Percentiles rank a stretch among this genome's conserved stretches.
Evolutionary conservation across 2,113 vertebrate genomes (phyloP).

Genomic region (Aepyceros melampus): DNA sequence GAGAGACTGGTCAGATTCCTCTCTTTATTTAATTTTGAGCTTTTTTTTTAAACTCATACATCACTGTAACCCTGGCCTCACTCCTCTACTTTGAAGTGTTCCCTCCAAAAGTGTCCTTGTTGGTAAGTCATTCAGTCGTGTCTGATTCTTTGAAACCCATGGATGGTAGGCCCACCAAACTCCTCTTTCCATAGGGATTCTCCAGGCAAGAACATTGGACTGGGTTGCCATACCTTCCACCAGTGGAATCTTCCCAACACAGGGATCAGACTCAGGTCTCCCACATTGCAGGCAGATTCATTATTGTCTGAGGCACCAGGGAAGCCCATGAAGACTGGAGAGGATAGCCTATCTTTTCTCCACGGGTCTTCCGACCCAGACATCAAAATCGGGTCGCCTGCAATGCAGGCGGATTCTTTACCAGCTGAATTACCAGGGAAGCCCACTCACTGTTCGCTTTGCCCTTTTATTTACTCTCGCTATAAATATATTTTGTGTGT

Average conservation of each 20-base stretch:
- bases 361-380: accelerated
- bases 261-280: not conserved
- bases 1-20: not conserved
- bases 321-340: not conserved
- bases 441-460: not conserved
- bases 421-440: not conserved
- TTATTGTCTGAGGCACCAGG: not conserved
- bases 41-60: not conserved
- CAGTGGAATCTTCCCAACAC: not conserved
- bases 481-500: not conserved
- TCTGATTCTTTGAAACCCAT: not conserved
- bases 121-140: not conserved
- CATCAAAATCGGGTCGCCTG: not conserved
- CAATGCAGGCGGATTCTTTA: not conserved
- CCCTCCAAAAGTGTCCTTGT: accelerated
- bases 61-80: not conserved
- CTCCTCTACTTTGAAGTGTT: not conserved
- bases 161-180: not conserved
- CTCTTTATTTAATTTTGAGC: not conserved
- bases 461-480: not conserved
- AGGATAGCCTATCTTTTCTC: not conserved
- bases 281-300: not conserved
- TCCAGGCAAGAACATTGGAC: not conserved
- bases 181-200: not conserved
- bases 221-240: not conserved